Base-by-base conservation (phyloP, 2,888 invertebrate genomes). In the Charanyca ferruginea region DNA sequence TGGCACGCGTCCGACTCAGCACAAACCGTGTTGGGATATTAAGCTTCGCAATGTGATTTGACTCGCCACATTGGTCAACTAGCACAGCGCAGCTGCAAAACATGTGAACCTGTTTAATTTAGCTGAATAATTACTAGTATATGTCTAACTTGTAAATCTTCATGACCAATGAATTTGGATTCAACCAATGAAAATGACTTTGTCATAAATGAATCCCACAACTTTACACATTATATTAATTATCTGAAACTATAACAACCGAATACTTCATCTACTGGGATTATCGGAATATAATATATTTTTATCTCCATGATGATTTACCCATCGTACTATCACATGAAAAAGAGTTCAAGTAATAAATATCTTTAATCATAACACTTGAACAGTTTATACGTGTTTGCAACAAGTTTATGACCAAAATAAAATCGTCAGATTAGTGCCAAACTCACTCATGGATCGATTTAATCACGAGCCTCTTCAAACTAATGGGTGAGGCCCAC, bases 401-500 rank as follows among this genome's bases (percentile, higher is more conserved):
- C 66, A 81, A 77, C 69, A 77, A 82, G 74, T 77, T 74, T 61
- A 41, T 72, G 48, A 63, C 53, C 78, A 53, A 74, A 83, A 79
- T 71, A 86, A 87, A 84, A 84, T 81, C 73, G 70, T 71, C 52
- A 81, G 83, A 85, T 87, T 85, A 85, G 80, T 81, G 83, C 81
- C 81, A 77, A 87, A 88, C 84, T 85, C 87, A 85, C 83, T 87
- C 79, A 83, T 77, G 79, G 80, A 85, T 84, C 84, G 85, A 89
- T 90, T 88, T 87, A 89, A 83, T 83, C 79, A 83, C 72, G 64
- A 77, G 77, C 80, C 87, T 82, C 89, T 89, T 83, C 79, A 87
- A 90, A 89, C 88, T 90, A 91, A 91, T 90, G 87, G 87, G 73
- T 66, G 80, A 76, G 79, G 74, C 70, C 73, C 83, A 79, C 86